phyloP scores from a whole-genome alignment of 1,140 invertebrate genomes.

The Drosophila kanapiae region DNA sequence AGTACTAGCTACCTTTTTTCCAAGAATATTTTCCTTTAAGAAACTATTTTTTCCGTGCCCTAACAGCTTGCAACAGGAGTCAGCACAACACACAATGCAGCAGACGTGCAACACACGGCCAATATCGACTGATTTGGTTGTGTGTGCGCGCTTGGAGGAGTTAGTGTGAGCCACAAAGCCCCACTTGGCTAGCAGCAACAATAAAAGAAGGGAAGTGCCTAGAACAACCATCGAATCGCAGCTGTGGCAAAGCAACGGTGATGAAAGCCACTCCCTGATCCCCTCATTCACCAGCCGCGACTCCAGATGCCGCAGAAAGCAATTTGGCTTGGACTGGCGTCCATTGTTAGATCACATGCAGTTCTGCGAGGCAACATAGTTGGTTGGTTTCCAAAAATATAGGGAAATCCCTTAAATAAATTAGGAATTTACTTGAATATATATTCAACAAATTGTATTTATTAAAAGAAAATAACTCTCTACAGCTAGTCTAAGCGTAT shows the following conservation, averaged over 20 bases:
- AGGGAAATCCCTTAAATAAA: neutral
- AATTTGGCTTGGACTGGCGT: conserved; percentile 30
- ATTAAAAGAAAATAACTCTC: too few relatives aligned
- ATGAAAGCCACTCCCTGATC: conserved; percentile 8
- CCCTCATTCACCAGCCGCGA: neutral
- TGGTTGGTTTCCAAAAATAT: neutral
- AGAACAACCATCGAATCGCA: conserved; percentile 49
- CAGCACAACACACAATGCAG: conserved; percentile 21
- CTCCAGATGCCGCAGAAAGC: conserved; percentile 36
- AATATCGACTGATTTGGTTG: conserved; percentile 29
- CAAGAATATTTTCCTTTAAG: fast-evolving
- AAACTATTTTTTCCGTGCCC: conserved; percentile 6
- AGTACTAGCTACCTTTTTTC: fast-evolving
- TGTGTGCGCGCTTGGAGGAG: conserved; percentile 1
- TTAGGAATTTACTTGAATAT: neutral
- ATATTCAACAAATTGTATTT: neutral
- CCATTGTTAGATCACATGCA: conserved; percentile 34
- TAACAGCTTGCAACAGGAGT: conserved; percentile 21
- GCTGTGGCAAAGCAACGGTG: conserved; percentile 30
- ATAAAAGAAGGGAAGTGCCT: conserved; percentile 48
- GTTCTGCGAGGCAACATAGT: neutral
- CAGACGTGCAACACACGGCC: conserved; percentile 30
- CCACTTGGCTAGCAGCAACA: conserved; percentile 43
- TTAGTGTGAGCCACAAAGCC: conserved; percentile 36
- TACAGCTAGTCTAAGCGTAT: too few relatives aligned